Percentiles rank a stretch among this genome's conserved stretches.
Evolutionary conservation across 1,140 invertebrate species (phyloP).

Genomic region (Probaryconus sp.): DNA sequence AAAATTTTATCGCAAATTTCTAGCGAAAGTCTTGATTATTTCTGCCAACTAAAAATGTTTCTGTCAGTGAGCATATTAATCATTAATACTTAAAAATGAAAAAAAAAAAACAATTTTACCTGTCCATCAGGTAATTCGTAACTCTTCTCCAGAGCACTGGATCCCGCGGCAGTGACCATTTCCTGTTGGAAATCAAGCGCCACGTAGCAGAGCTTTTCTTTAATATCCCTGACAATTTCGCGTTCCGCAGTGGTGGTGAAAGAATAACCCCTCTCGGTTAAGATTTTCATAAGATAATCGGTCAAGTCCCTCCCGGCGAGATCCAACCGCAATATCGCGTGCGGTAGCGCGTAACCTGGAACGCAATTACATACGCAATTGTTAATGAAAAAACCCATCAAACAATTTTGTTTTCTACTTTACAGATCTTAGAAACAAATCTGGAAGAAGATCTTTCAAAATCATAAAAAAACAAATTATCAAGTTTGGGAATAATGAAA

Average conservation of each 20-base stretch:
- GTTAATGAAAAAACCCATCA: background rate
- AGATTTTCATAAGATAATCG: constrained; percentile 92
- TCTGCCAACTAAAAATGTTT: too few species aligned
- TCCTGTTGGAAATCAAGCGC: constrained; percentile 91
- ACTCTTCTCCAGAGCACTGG: constrained; percentile 89
- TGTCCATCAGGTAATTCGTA: constrained; percentile 93
- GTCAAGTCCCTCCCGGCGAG: constrained; percentile 93
- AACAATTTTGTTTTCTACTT: too few species aligned
- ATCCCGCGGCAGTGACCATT: constrained; percentile 90
- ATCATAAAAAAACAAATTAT: too few species aligned
- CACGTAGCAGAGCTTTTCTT: constrained; percentile 91
- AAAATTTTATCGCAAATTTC: too few species aligned
- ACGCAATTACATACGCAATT: background rate
- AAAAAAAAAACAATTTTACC: too few species aligned
- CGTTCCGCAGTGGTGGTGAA: constrained; percentile 87
- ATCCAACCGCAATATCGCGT: constrained; percentile 92
- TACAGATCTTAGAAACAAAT: background rate
- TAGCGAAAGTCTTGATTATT: too few species aligned
- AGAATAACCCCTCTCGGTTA: constrained; percentile 88
- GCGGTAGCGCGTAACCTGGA: constrained; percentile 82
- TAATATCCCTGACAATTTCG: constrained; percentile 92
- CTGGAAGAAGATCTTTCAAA: too few species aligned
- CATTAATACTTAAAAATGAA: too few species aligned
- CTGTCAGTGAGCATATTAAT: too few species aligned
- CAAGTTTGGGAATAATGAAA: too few species aligned